Conservation (phyloP, 2,888 invertebrate species). For the Thalpophila matura region DNA sequence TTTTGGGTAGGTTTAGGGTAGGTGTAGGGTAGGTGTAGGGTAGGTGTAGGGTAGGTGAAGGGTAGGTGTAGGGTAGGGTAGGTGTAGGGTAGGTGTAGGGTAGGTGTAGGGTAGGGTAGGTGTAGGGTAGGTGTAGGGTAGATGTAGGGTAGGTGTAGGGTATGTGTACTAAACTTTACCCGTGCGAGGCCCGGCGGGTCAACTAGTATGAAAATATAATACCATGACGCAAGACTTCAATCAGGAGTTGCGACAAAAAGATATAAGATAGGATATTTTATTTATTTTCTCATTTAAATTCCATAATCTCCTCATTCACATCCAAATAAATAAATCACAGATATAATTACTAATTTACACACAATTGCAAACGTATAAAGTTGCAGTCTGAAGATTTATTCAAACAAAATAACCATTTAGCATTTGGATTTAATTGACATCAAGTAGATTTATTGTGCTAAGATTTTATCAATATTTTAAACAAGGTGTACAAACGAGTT, state of each 20-base stretch:
- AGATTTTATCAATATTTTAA: conserved; percentile 54
- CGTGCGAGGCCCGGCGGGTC: too few species aligned
- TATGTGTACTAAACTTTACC: too few species aligned
- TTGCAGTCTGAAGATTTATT: conserved; percentile 47
- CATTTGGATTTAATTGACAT: conserved; percentile 63
- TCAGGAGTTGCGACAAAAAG: not conserved
- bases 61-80: too few species aligned
- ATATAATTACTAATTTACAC: conserved; percentile 30
- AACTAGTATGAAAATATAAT: not conserved
- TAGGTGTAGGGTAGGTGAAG: too few species aligned
- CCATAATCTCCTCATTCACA: not conserved
- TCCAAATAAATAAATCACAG: not conserved
- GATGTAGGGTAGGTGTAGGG: too few species aligned
- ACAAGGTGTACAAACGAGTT: conserved; percentile 37
- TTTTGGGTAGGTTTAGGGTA: too few species aligned
- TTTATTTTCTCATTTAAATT: not conserved
- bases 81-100: too few species aligned
- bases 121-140: too few species aligned
- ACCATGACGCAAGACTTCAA: not conserved
- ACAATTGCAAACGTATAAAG: conserved; percentile 22
- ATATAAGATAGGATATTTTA: not conserved
- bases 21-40: too few species aligned
- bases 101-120: too few species aligned
- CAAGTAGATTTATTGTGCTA: conserved; percentile 59
- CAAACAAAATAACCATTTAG: conserved; percentile 62